These are phyloP conservation scores for Pachycephus smyrnensis DNA, from an alignment of 2,888 invertebrate genomes.

Conservation along the genomic window DNA sequence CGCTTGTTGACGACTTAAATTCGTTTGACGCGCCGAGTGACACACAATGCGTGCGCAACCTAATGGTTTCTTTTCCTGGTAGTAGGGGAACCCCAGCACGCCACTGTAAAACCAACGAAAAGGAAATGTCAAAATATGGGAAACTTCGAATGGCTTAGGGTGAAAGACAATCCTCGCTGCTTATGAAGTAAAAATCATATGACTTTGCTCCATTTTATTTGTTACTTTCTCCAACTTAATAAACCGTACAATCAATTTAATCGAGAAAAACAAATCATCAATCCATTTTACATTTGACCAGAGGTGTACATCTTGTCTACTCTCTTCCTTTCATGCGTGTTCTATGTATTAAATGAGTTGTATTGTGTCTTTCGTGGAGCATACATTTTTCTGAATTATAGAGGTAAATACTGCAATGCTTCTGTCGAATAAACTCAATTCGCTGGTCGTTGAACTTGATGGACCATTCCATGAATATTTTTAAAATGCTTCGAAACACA, in stretches of 20 bases:
- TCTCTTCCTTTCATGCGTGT: conserved; percentile 4
- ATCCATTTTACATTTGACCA: background rate
- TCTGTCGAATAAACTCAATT: background rate
- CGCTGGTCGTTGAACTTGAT: background rate
- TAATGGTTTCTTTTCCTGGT: background rate
- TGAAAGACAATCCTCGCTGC: background rate
- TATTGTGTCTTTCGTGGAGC: background rate
- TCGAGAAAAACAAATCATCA: background rate
- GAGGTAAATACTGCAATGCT: background rate
- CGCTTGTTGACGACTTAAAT: conserved; percentile 6
- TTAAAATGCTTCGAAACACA: background rate
- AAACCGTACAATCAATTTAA: background rate
- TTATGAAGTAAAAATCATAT: background rate
- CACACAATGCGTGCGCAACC: background rate
- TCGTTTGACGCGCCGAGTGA: conserved; percentile 5
- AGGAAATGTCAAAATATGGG: background rate
- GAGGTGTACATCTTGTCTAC: background rate
- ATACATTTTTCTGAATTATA: background rate
- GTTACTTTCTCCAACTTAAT: background rate
- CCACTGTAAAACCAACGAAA: background rate
- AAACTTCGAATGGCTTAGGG: background rate
- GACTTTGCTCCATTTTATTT: background rate
- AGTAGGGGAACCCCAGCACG: background rate
- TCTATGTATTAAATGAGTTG: background rate
- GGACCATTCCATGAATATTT: background rate